Base-by-base conservation (phyloP, 30 jellyfish, hydroid and myxozoan species). In the Haliclystus octoradiatus region DNA sequence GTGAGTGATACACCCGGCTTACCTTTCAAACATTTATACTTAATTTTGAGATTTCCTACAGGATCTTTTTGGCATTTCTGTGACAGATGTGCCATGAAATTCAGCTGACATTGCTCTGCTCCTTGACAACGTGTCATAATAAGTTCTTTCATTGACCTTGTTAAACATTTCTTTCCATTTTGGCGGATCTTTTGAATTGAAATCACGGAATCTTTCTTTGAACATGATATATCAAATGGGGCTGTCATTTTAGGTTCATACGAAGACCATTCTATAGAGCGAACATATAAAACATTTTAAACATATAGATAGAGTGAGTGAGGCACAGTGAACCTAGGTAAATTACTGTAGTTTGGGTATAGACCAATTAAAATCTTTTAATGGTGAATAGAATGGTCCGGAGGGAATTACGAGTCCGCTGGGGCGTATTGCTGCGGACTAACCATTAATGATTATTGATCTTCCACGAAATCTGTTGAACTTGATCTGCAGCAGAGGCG, bases 1-100 rank as follows among this genome's bases (percentile, higher is more conserved):
- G n/a, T n/a, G n/a, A n/a, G n/a, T n/a, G n/a, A n/a, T n/a, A n/a
- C n/a, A n/a, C n/a, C n/a, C n/a, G n/a, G n/a, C 67, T 24, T 5
- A 80, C 93, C 93, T 72, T 73, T 80, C 1, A 85, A 71, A 75
- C 93, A 80, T 34, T 71, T 71, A 68, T 63, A 80, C 62, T 80
- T 80, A 62, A 80, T 72, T 28, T 57, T 71, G 12, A 83, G 66
- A 34, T 73, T 52, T 31, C 85, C 93, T 33, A 66, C 81, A 52
- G 57, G 66, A 0, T 9, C 19, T 40, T 9, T 40, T 19, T 19
- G 57, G 57, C 57, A 40, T 40, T 40, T 40, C 19, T 9, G 14
- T 40, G 57, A 5, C 14, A 40, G 57, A 19, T 5, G 19, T 9
- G 57, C 9, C 19, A 19, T 19, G 19, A 40, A 40, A 19, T 19